phyloP scores from a whole-genome alignment of 2,888 invertebrate species.

The Melinopterus prodromus region DNA sequence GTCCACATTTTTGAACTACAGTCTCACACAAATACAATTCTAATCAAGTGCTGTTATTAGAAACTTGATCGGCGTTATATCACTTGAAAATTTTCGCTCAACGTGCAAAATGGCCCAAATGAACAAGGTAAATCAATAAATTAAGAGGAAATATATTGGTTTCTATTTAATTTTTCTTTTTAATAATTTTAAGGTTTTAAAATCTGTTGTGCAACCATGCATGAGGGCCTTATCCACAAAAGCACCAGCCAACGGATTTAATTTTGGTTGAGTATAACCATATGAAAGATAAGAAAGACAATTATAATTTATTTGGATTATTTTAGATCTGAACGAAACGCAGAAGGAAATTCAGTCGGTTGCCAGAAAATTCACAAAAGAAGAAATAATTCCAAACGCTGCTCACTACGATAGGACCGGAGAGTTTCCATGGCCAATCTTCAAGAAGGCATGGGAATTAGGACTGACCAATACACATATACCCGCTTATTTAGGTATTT shows the following conservation, averaged over 20 bases:
- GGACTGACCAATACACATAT: slow-evolving; percentile 88
- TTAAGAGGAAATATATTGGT: neutral
- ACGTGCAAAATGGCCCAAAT: slow-evolving; percentile 11
- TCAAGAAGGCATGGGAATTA: slow-evolving; percentile 89
- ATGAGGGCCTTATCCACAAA: slow-evolving; percentile 38
- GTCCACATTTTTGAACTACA: too few species aligned
- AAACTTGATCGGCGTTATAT: too few species aligned
- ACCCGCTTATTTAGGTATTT: slow-evolving; percentile 75
- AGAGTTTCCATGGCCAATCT: slow-evolving; percentile 92
- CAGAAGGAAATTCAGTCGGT: slow-evolving; percentile 79
- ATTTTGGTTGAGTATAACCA: slow-evolving; percentile 37
- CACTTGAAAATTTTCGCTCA: too few species aligned
- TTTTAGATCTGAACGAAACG: slow-evolving; percentile 68
- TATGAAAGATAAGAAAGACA: neutral
- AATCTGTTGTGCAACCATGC: slow-evolving; percentile 28
- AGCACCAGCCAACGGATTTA: slow-evolving; percentile 38
- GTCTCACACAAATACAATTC: too few species aligned
- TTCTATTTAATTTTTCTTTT: neutral
- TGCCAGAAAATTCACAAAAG: slow-evolving; percentile 86
- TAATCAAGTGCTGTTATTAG: too few species aligned
- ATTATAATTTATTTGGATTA: neutral
- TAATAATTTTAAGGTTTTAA: slow-evolving; percentile 34
- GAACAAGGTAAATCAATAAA: slow-evolving; percentile 16
- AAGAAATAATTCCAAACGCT: slow-evolving; percentile 90
- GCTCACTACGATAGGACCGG: slow-evolving; percentile 87